These are phyloP conservation scores for Linepithema humile DNA, from an alignment of 1,140 invertebrate genomes.

Conservation along the genomic window DNA sequence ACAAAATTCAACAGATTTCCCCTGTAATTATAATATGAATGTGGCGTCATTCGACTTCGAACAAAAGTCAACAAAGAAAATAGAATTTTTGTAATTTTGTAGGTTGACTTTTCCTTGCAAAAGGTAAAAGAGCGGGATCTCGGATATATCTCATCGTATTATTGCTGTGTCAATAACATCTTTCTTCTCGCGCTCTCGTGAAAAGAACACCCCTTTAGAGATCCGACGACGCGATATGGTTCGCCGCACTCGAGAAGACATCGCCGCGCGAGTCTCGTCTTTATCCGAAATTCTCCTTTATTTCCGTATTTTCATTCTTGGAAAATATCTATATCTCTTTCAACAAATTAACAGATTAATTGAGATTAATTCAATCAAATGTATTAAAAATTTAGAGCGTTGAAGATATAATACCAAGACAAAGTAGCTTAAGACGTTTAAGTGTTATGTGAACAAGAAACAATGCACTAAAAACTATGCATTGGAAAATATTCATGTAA, in stretches of 20 bases:
- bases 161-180: slow-evolving; percentile 50
- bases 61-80: slow-evolving; percentile 1
- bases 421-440: too few relatives aligned
- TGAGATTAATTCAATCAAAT: neutral
- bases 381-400: too few relatives aligned
- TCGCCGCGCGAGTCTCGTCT: neutral
- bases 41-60: too few relatives aligned
- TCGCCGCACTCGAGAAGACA: slow-evolving; percentile 11
- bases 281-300: slow-evolving; percentile 2
- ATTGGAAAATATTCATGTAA: too few relatives aligned
- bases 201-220: slow-evolving; percentile 4
- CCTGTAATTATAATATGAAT: too few relatives aligned
- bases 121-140: neutral
- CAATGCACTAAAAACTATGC: too few relatives aligned
- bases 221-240: neutral
- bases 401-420: too few relatives aligned
- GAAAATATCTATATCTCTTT: neutral
- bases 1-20: too few relatives aligned
- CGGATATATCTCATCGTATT: slow-evolving; percentile 18
- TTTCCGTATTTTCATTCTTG: neutral
- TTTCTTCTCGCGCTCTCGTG: slow-evolving; percentile 24
- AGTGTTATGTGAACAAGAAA: too few relatives aligned
- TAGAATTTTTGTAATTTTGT: neutral
- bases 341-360: neutral
- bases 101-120: neutral